phyloP scores from a whole-genome alignment of 2,113 vertebrate species.

The Xiphophorus hellerii region DNA sequence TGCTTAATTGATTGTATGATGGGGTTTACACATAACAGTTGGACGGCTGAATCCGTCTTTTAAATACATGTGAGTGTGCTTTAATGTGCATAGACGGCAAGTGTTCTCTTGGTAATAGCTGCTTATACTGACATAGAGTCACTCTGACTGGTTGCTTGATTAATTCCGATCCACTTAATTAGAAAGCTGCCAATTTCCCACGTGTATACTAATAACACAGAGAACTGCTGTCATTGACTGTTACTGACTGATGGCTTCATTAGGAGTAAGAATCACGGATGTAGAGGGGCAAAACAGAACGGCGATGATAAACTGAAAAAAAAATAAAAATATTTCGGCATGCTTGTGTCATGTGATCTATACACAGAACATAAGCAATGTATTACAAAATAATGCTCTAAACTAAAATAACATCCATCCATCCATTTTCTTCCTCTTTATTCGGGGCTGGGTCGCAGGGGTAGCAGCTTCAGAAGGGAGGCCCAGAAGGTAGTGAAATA shows the following conservation, averaged over 20 bases:
- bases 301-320: neutral
- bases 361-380: neutral
- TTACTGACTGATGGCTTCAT: conserved; percentile 78
- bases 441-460: no score
- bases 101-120: conserved; percentile 41
- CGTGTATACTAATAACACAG: conserved; percentile 70
- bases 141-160: conserved; percentile 69
- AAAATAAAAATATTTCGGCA: no score
- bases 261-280: conserved; percentile 35
- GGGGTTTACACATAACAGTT: conserved; percentile 70
- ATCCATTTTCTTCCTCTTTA: no score
- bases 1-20: conserved; percentile 69
- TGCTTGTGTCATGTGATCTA: neutral
- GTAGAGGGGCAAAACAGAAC: conserved; percentile 15
- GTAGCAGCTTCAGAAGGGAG: no score
- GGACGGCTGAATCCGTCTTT: neutral
- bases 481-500: no score
- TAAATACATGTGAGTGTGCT: conserved; percentile 39
- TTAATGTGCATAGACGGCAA: conserved; percentile 2
- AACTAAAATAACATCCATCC: no score
- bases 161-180: conserved; percentile 82
- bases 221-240: conserved; percentile 72
- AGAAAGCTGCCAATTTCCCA: conserved; percentile 78
- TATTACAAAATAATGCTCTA: no score
- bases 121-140: conserved; percentile 54